Evolutionary conservation across 2,888 invertebrate species (phyloP).

Genomic region (Ariolimax columbianus): DNA sequence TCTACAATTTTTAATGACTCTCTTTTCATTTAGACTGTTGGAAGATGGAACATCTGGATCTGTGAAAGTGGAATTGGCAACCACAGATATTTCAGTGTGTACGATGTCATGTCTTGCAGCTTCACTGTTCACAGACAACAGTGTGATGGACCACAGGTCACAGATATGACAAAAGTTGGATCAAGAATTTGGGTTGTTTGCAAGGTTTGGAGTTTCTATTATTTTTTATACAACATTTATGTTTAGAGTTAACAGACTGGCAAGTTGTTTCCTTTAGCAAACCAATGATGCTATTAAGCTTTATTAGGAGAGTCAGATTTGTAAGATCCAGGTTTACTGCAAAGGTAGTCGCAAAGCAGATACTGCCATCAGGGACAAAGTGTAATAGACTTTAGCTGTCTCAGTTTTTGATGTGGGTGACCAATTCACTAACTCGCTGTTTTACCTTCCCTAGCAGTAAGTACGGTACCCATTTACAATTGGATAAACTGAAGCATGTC

Average conservation of each 20-base stretch:
- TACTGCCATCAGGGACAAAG: no score
- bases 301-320: background rate
- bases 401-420: no score
- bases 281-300: background rate
- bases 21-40: conserved; percentile 32
- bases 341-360: no score
- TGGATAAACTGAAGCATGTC: no score
- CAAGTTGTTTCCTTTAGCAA: background rate
- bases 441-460: no score
- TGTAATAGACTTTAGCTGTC: no score
- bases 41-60: conserved; percentile 61
- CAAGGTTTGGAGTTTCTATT: conserved; percentile 58
- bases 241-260: no score
- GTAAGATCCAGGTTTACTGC: background rate
- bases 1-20: background rate
- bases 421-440: no score
- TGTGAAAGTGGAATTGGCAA: conserved; percentile 60
- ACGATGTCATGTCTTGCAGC: conserved; percentile 62
- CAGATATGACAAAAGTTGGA: conserved; percentile 65
- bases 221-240: background rate
- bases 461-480: no score
- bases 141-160: conserved; percentile 61
- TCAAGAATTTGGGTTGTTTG: conserved; percentile 67
- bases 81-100: conserved; percentile 60
- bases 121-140: conserved; percentile 56